These are phyloP conservation scores for Paraescarpia echinospica DNA, from an alignment of 1,140 invertebrate genomes.

Conservation along the genomic window DNA sequence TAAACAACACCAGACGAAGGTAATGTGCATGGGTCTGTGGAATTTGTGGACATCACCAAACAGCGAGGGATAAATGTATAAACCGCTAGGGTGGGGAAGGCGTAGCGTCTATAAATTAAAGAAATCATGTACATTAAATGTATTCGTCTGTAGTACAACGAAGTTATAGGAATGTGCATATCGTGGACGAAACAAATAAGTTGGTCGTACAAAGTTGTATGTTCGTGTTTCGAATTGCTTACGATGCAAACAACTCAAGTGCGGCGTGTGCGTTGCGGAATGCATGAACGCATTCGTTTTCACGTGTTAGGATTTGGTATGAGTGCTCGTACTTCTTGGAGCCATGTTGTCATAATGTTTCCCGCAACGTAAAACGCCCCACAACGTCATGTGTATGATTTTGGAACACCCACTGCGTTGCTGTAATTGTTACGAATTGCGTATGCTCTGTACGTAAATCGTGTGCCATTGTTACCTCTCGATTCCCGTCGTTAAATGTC, in stretches of 20 bases:
- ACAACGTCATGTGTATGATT: neutral
- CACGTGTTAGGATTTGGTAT: neutral
- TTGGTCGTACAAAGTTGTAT: neutral
- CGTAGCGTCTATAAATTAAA: neutral
- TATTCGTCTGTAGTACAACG: neutral
- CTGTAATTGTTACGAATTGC: neutral
- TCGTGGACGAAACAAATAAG: neutral
- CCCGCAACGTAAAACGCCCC: neutral
- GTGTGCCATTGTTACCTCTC: neutral
- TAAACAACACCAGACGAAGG: neutral
- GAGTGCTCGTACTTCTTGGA: neutral
- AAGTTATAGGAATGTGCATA: neutral
- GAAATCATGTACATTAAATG: neutral
- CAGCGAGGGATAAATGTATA: neutral
- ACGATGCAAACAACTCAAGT: neutral
- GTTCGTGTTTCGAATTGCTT: neutral
- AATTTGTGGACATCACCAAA: neutral
- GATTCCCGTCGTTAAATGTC: neutral
- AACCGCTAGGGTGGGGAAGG: neutral
- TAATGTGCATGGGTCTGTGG: neutral
- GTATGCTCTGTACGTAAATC: neutral
- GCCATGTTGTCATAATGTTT: neutral
- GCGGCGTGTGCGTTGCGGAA: neutral
- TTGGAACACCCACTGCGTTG: neutral
- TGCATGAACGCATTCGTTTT: neutral